Conservation (phyloP, 2,797 vertebrate species). For the Mus minutoides region DNA sequence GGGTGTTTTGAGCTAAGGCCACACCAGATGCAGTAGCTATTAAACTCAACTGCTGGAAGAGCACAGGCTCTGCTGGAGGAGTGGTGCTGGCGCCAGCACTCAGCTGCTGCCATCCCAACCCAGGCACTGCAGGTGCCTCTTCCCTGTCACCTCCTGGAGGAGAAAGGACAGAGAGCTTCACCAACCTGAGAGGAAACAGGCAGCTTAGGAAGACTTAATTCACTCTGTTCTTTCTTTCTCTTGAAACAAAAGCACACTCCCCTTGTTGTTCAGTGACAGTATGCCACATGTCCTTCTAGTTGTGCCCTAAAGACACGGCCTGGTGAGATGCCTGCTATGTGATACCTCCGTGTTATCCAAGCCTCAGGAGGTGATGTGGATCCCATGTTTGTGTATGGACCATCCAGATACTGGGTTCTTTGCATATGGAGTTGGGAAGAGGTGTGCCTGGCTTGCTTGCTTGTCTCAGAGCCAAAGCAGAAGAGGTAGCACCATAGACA, state of each 20-base stretch:
- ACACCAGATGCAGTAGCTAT: not conserved
- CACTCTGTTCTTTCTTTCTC: not conserved
- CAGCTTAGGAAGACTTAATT: not conserved
- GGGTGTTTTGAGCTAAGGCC: not conserved
- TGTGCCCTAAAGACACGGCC: not conserved
- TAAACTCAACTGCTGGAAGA: not conserved
- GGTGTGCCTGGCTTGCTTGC: not conserved
- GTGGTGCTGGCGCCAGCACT: not conserved
- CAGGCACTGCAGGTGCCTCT: not conserved
- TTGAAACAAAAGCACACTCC: not conserved
- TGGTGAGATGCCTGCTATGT: not conserved
- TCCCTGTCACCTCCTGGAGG: not conserved
- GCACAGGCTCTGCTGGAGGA: not conserved
- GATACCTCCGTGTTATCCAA: not conserved
- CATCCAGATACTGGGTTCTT: not conserved
- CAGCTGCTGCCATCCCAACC: not conserved
- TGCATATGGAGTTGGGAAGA: not conserved
- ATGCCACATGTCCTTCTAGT: not conserved
- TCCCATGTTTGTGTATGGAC: fast-evolving
- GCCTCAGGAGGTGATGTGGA: too few relatives aligned
- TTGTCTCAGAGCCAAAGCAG: not conserved
- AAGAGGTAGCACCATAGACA: fast-evolving
- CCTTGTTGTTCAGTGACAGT: not conserved
- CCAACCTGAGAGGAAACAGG: not conserved
- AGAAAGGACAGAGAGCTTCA: not conserved